Conservation (phyloP, 2,888 invertebrate species). For the Andrena bicolor region DNA sequence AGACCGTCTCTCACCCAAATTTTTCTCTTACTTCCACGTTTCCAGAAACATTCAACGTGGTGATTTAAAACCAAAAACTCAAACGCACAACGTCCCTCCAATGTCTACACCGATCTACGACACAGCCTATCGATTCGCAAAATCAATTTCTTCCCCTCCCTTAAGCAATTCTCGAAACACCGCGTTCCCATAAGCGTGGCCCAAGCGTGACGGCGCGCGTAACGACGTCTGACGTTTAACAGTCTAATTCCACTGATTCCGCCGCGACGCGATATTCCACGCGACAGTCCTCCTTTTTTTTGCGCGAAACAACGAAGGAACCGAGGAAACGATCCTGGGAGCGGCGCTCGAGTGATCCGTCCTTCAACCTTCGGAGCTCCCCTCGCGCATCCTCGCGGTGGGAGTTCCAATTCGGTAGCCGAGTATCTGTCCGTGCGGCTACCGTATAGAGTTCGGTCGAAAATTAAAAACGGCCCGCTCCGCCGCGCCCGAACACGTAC, state of each 20-base stretch:
- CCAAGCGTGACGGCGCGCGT: slow-evolving; percentile 20
- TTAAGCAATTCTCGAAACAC: neutral
- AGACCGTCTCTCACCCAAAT: no score
- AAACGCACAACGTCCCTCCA: neutral
- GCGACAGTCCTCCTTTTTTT: slow-evolving; percentile 1
- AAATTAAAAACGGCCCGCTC: slow-evolving; percentile 54
- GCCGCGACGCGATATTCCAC: neutral
- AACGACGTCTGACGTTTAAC: slow-evolving; percentile 23
- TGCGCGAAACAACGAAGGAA: neutral
- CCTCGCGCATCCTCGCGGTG: slow-evolving; percentile 35
- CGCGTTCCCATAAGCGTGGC: slow-evolving; percentile 4
- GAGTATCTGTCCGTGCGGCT: slow-evolving; percentile 41
- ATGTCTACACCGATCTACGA: neutral
- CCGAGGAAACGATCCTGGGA: neutral
- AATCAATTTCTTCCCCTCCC: neutral
- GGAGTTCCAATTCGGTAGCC: slow-evolving; percentile 62
- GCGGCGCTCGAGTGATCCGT: slow-evolving; percentile 1
- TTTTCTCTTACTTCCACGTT: no score
- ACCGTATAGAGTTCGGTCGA: slow-evolving; percentile 46
- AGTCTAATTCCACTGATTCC: slow-evolving; percentile 27
- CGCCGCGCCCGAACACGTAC: slow-evolving; percentile 5
- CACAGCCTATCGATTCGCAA: neutral
- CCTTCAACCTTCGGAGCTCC: slow-evolving; percentile 5
- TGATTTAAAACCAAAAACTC: no score
- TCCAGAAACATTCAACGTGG: no score